Conservation (phyloP, 2,888 invertebrate genomes). For the Sepioteuthis lessoniana region DNA sequence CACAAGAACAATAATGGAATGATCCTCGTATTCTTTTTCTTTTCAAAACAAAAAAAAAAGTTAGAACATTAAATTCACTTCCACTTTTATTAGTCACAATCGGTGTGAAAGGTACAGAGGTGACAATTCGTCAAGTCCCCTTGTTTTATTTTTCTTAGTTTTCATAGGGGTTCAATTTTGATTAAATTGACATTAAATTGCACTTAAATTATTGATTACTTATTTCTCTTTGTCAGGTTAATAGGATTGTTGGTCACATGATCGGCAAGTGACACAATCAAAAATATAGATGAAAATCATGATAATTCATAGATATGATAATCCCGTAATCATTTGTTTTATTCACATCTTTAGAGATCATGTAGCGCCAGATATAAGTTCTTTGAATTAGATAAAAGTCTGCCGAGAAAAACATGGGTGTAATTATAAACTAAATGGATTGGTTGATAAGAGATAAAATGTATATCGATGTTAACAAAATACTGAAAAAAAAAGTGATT, state of each 20-base stretch:
- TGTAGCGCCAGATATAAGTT: background rate
- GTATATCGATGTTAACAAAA: too few species aligned
- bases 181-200: background rate
- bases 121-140: background rate
- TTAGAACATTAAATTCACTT: background rate
- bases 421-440: too few species aligned
- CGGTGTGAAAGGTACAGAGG: background rate
- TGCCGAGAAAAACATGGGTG: too few species aligned
- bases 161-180: background rate
- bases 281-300: background rate
- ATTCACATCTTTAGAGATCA: background rate
- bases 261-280: background rate
- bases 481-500: too few species aligned
- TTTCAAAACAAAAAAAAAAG: background rate
- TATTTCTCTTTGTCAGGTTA: background rate
- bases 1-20: background rate
- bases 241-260: background rate
- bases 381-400: too few species aligned
- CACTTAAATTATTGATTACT: constrained; percentile 25
- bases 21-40: background rate
- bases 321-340: too few species aligned
- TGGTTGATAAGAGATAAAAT: too few species aligned
- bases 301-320: background rate
- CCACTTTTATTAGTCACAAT: constrained; percentile 8
- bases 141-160: background rate